These are phyloP conservation scores for Papilio aristodemus DNA, from an alignment of 1,140 invertebrate genomes.

Conservation along the genomic window DNA sequence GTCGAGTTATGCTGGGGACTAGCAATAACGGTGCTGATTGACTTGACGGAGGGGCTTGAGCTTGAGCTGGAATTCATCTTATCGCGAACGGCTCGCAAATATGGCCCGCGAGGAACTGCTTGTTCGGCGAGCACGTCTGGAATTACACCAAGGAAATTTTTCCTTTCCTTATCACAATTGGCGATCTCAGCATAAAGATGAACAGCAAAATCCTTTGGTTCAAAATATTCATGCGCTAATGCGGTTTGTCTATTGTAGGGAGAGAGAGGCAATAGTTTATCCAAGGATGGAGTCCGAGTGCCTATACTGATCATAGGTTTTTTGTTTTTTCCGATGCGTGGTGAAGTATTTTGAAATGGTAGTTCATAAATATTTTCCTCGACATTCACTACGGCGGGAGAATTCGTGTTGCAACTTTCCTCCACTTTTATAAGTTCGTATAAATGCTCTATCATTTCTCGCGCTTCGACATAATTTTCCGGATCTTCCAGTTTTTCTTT, in stretches of 20 bases:
- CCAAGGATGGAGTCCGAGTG: slow-evolving; percentile 83
- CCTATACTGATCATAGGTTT: slow-evolving; percentile 82
- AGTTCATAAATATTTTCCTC: slow-evolving; percentile 86
- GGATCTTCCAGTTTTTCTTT: slow-evolving; percentile 86
- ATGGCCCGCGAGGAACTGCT: slow-evolving; percentile 66
- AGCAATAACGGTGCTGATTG: slow-evolving; percentile 35
- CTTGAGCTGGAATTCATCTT: slow-evolving; percentile 50
- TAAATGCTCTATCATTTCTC: slow-evolving; percentile 88
- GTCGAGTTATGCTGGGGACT: slow-evolving; percentile 45
- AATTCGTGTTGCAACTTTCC: slow-evolving; percentile 84
- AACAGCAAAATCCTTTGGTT: slow-evolving; percentile 84
- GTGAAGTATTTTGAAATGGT: slow-evolving; percentile 77
- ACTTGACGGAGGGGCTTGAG: slow-evolving; percentile 39
- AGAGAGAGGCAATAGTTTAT: slow-evolving; percentile 80
- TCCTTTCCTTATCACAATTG: slow-evolving; percentile 70
- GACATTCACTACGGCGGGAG: slow-evolving; percentile 52
- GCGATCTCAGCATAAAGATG: slow-evolving; percentile 88
- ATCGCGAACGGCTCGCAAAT: slow-evolving; percentile 68
- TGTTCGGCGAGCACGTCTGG: slow-evolving; percentile 67
- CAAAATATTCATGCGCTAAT: slow-evolving; percentile 85
- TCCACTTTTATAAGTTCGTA: slow-evolving; percentile 89
- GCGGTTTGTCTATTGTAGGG: slow-evolving; percentile 80
- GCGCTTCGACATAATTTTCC: slow-evolving; percentile 86
- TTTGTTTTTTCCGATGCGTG: slow-evolving; percentile 62
- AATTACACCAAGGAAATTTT: slow-evolving; percentile 63